Evolutionary conservation across 2,113 vertebrate genomes (phyloP), one percentile per base, ranked within the genome.

Genomic region (Pangasianodon gigas): DNA sequence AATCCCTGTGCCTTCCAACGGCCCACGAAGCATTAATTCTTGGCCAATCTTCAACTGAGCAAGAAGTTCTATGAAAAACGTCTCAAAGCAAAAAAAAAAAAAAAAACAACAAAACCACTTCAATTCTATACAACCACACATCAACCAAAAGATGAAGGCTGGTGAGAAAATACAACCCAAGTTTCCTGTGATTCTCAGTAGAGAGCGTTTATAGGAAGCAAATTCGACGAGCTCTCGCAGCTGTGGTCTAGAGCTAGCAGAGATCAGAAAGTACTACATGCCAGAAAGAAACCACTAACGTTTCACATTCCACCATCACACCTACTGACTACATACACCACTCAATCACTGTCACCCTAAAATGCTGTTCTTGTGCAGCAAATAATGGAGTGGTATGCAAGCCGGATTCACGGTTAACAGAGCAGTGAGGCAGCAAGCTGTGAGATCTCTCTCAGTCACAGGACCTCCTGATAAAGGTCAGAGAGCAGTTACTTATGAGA

Each of bases 321-420:
- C 87, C 86, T 71, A 83, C 56, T 19, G 46, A 51, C 88, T 84
- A 88, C 84, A 85, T 85, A 82, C 69, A n/a, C 56, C 26, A 71
- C 65, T 90, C 84, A 85, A 90, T 89, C 87, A 89, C 79, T 85
- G 79, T 87, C 89, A 87, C 77, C 16, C 52, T 7, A 75, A 89
- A 67, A 83, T 19, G 13, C 88, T 88, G 41, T 58, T 44, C 29
- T 82, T 86, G 62, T n/a, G 87, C 26, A 77, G 85, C 88, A 79
- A 86, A 81, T 26, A 80, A 67, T 18, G 83, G 54, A 62, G 32
- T 41, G 77, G 74, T 54, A 90, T 82, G 58, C 44, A 82, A 71
- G 51, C 41, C 85, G 24, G 87, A 86, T 86, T 85, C 37, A 51
- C 5, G 44, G 32, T 51, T 90, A 89, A 84, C 74, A 90, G 84